These are phyloP conservation scores for Yoshiicerus persimilis DNA, from an alignment of 1,140 invertebrate species.

Conservation along the genomic window DNA sequence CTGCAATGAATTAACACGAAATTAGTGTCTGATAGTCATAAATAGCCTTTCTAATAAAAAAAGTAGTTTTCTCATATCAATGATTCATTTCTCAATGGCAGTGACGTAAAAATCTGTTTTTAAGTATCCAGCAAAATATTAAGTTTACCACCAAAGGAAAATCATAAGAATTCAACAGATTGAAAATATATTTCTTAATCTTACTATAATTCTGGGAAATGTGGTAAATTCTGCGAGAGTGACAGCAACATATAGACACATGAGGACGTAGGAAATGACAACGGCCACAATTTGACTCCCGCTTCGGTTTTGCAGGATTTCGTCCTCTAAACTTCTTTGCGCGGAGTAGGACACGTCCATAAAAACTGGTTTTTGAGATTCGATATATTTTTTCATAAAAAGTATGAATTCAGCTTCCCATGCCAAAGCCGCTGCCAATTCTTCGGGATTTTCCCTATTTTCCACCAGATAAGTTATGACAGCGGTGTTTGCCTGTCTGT, in stretches of 20 bases:
- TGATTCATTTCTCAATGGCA: too few species aligned
- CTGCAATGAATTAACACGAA: too few species aligned
- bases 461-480: conserved; percentile 89
- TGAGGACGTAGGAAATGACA: conserved; percentile 90
- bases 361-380: conserved; percentile 64
- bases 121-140: too few species aligned
- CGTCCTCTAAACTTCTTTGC: conserved; percentile 94
- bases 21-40: too few species aligned
- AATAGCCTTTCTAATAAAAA: too few species aligned
- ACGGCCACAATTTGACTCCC: conserved; percentile 89
- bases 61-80: too few species aligned
- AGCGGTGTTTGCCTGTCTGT: conserved; percentile 54
- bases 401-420: conserved; percentile 88
- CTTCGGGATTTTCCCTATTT: conserved; percentile 75
- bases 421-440: conserved; percentile 72
- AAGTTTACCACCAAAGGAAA: too few species aligned
- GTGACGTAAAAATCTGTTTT: background rate
- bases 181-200: conserved; percentile 34
- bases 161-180: too few species aligned
- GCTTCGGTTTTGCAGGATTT: conserved; percentile 81
- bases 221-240: conserved; percentile 72
- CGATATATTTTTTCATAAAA: conserved; percentile 82
- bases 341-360: conserved; percentile 89
- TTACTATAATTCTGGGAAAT: conserved; percentile 67
- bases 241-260: conserved; percentile 97